Conservation (phyloP, 2,797 vertebrate genomes). For the Enteromius treurensis region DNA sequence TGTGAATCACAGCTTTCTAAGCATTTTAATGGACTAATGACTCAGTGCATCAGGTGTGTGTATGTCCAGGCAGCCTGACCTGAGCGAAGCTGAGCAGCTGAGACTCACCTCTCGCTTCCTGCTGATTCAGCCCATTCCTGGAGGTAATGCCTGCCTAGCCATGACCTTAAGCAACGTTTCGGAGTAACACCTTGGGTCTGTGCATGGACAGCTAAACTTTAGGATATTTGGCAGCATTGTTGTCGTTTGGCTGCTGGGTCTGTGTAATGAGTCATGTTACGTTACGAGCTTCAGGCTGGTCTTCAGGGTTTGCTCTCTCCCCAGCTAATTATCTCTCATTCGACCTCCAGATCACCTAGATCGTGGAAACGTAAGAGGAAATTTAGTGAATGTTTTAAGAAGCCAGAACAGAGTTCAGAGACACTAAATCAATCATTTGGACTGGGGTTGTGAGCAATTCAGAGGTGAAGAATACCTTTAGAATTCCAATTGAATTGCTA, state of each 20-base stretch:
- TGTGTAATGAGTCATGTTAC: slow-evolving; percentile 26
- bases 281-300: slow-evolving; percentile 12
- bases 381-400: slow-evolving; percentile 11
- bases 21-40: slow-evolving; percentile 49
- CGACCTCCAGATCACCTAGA: slow-evolving; percentile 5
- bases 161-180: slow-evolving; percentile 18
- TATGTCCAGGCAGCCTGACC: slow-evolving; percentile 15
- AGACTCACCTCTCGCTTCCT: slow-evolving; percentile 35
- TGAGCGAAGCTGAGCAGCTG: slow-evolving; percentile 12
- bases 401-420: slow-evolving; percentile 17
- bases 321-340: slow-evolving; percentile 8
- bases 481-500: neutral
- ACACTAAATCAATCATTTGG: slow-evolving; percentile 23
- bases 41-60: slow-evolving; percentile 40
- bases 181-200: slow-evolving; percentile 11
- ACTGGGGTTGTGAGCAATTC: neutral
- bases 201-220: slow-evolving; percentile 34
- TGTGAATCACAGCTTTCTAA: slow-evolving; percentile 50
- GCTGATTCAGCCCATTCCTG: slow-evolving; percentile 30
- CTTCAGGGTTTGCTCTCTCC: neutral
- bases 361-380: neutral
- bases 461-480: neutral
- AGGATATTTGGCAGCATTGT: slow-evolving; percentile 14
- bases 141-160: slow-evolving; percentile 36
- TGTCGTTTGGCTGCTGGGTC: slow-evolving; percentile 25